Evolutionary conservation across 2,113 vertebrate species (phyloP), one percentile per base, ranked within the genome.

Genomic region (Lepus europaeus): DNA sequence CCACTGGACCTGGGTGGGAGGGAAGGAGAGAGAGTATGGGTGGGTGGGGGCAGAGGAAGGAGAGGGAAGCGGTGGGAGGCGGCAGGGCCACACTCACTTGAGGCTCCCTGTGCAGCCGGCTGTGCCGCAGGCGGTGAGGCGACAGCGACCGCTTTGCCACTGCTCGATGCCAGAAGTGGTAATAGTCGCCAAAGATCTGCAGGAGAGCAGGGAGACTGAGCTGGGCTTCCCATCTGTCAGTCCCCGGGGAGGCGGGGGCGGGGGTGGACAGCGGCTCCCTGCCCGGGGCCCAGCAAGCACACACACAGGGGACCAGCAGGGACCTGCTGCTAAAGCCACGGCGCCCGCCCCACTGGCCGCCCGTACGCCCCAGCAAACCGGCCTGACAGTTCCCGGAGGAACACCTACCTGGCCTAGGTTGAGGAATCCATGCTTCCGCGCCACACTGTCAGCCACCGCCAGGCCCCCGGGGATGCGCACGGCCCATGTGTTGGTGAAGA

Each of bases 401-500:
- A 36, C 64, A 69, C 95, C 88, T 76, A 97, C 97, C 97, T 95
- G 96, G 74, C 97, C 97, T 74, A 99, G 98, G 98, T 99, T 99
- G 97, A 99, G 97, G 97, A 99, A 99, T 85, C 99, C 99, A 96
- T 99, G 99, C 96, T 99, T 99, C 93, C 92, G 98, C 73, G 99
- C 99, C 92, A 99, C 97, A 45, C 97, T 97, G 66, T 99, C 98
- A 27, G 99, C 99, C 94, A 99, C 98, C 25, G 97, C 97, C 0
- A 96, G 98, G n/a, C 99, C 99, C 0, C 99, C 98, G 0, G 98
- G 94, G 63, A 99, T 98, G 9, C 98, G 98, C 96, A 99, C 99
- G 0, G 99, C 99, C 99, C 99, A 99, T 23, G 99, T 98, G 97
- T 99, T 99, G 97, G 99, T 99, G 98, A 99, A 99, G 96, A 99